Base-by-base conservation (phyloP, 2,888 invertebrate genomes). In the Tetanocera ferruginea region DNA sequence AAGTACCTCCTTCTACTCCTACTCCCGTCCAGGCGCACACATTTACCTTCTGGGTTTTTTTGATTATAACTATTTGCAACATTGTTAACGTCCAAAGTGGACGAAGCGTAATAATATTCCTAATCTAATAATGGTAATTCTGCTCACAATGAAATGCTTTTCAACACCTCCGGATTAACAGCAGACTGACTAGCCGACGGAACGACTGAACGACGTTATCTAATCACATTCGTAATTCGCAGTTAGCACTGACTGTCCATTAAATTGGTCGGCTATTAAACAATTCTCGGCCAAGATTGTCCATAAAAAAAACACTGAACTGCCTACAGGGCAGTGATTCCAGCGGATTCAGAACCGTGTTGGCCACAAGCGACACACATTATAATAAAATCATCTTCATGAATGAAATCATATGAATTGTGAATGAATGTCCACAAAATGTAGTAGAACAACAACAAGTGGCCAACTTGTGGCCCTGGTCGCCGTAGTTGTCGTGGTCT, bases 361-460 rank as follows among this genome's bases (percentile, higher is more conserved):
- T 23, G 66, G 67, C 72, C 67, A 75, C 82, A 83, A 73, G 69
- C 69, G 49, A 28, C 71, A 52, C 11, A 34, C 71, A 71, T 64
- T 64, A 84, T 85, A 86, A 86, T 85, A 83, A 86, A 86, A 85
- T 84, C 84, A 84, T 86, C 85, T 85, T 84, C 85, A 86, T 86
- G 87, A 86, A 87, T 86, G 86, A 87, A 86, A 85, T 85, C 85
- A 85, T 86, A 86, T 86, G 85, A 87, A 85, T 86, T 83, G 83
- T 83, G 85, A 85, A 86, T 86, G 85, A 84, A 76, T 78, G 79
- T 77, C 70, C 79, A 73, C 55, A 37, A 69, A 25, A n/a, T 31
- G 49, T 17, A 67, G 52, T 19, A 80, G 57, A 78, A 79, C 80
- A 69, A 83, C 83, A 82, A 82, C 84, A 83, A 77, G 81, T 81